Evolutionary conservation across 2,113 vertebrate species (phyloP), one percentile per base, ranked within the genome.

Genomic region (Scalopus aquaticus): DNA sequence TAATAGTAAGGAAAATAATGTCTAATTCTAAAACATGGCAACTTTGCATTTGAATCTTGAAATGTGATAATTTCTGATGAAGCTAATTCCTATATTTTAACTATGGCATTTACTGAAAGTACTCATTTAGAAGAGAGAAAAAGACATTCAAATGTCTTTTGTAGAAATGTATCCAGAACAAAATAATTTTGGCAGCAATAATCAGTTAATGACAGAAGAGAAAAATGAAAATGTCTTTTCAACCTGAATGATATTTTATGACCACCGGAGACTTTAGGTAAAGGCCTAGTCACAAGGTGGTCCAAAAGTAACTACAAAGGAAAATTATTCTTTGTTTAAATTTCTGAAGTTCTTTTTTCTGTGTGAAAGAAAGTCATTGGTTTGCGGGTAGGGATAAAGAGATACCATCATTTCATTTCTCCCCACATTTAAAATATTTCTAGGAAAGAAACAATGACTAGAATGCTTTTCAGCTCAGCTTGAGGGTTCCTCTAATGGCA

Each of bases 21-120:
- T 79, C 39, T 86, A 54, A 91, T 90, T 93, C 64, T 88, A 77
- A 93, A 94, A 46, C 28, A 28, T 46, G 37, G 42, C 26, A 72
- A n/a, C 54, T 91, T 91, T 88, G 72, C 84, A 80, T 69, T 93
- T 93, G 69, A 93, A 81, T 90, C 62, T 80, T 92, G 37, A 81
- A 56, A 56, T 76, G 39, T 37, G 72, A 49, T 93, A 76, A 94
- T 90, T 89, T 94, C 70, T 80, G 42, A 88, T 92, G 76, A 90
- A 93, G 77, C 39, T 87, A 70, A 90, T 86, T 79, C 93, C 72
- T 91, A 51, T 17, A 26, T 95, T 95, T 92, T 94, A 95, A 95
- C 93, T 67, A 87, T 22, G 30, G 28, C 26, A 74, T 88, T 95
- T 95, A 94, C 70, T 95, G 46, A 12, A 83, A 96, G 76, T 88